phyloP scores from a whole-genome alignment of 1,140 invertebrate species.

The Zophobas morio region DNA sequence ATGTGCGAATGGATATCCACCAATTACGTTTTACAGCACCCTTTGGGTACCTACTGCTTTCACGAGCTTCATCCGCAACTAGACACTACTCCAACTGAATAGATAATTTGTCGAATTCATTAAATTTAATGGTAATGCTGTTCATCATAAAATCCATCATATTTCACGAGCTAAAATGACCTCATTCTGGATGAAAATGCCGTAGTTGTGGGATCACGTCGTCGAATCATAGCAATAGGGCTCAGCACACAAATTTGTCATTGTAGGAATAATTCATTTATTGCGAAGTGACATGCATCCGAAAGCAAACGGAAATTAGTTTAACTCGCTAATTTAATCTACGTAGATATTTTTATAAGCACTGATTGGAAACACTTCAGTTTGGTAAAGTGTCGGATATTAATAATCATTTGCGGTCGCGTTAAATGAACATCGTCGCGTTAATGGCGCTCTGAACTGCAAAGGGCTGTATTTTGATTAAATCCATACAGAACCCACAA shows the following conservation, averaged over 20 bases:
- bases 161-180: background rate
- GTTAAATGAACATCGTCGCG: background rate
- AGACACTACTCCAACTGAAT: no score
- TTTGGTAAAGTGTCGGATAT: background rate
- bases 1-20: no score
- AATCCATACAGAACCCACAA: constrained; percentile 5
- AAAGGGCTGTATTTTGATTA: background rate
- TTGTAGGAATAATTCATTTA: constrained; percentile 31
- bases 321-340: constrained; percentile 28
- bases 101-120: no score
- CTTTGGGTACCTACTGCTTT: no score
- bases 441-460: background rate
- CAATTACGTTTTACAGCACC: no score
- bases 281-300: constrained; percentile 20
- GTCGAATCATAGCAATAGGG: constrained; percentile 4
- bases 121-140: no score
- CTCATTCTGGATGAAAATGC: background rate
- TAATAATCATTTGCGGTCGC: background rate
- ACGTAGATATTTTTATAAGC: background rate
- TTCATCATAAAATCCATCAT: background rate
- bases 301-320: constrained; percentile 9
- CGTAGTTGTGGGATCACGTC: constrained; percentile 13
- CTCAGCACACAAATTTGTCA: constrained; percentile 25
- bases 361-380: no score
- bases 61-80: no score